Evolutionary conservation across 2,888 invertebrate genomes (phyloP).

Genomic region (Eudemis profundana): DNA sequence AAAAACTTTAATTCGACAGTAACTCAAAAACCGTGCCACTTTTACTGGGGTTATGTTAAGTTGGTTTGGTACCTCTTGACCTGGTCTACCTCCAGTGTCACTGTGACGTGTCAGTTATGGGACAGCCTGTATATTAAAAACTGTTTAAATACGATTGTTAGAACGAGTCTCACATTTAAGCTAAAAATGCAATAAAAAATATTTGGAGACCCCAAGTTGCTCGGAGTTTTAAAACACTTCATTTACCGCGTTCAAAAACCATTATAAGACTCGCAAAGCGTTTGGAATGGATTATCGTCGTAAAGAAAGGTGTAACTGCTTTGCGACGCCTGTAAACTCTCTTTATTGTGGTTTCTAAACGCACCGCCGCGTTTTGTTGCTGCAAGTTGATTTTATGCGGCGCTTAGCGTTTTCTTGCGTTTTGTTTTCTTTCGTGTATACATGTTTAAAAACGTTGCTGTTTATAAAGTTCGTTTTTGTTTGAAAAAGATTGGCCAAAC

Average conservation of each 20-base stretch:
- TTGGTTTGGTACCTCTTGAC: too few species aligned
- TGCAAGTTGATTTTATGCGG: slow-evolving; percentile 40
- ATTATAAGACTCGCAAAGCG: slow-evolving; percentile 66
- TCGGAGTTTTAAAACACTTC: slow-evolving; percentile 42
- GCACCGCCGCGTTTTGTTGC: slow-evolving; percentile 53
- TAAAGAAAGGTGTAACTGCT: slow-evolving; percentile 68
- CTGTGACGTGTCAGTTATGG: too few species aligned
- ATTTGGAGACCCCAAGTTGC: slow-evolving; percentile 1
- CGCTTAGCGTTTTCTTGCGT: slow-evolving; percentile 12
- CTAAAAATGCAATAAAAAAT: neutral
- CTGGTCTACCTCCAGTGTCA: too few species aligned
- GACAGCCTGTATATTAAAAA: too few species aligned
- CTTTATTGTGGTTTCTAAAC: slow-evolving; percentile 73
- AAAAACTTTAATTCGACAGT: too few species aligned
- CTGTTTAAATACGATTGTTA: slow-evolving; percentile 7
- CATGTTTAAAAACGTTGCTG: too few species aligned
- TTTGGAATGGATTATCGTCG: slow-evolving; percentile 75
- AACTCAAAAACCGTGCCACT: too few species aligned
- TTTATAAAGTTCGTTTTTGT: neutral
- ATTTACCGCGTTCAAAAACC: slow-evolving; percentile 56
- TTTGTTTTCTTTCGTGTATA: neutral
- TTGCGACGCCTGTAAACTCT: slow-evolving; percentile 65
- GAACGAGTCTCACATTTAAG: neutral
- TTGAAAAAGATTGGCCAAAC: too few species aligned
- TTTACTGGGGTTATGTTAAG: too few species aligned